Evolutionary conservation across 2,888 invertebrate genomes (phyloP), one percentile per base, ranked within the genome.

Genomic region (Ichneumon xanthorius): DNA sequence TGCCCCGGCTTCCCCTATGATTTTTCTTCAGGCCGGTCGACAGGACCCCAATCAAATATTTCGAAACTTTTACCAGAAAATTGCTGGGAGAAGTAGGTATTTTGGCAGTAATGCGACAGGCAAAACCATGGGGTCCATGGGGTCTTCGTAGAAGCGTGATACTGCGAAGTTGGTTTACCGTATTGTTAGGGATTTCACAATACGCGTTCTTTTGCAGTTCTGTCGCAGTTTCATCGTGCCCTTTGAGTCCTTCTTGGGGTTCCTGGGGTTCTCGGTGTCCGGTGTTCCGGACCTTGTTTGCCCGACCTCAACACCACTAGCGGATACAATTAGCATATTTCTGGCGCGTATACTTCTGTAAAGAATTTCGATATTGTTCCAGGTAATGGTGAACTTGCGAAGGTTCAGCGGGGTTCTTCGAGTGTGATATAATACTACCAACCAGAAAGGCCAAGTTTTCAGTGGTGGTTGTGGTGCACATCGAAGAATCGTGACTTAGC

Each of bases 401-500:
- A 61, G 58, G 70, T 70, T 70, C 37, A 61, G 26, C 71, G 5
- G 30, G 48, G 61, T 50, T 50, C 30, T 22, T n/a, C 72, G 65
- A 77, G 53, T 55, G 48, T 72, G 45, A 30, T 79, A 58, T 79
- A 63, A 33, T 19, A 37, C 40, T 33, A 50, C 40, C 26, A 37
- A 70, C 30, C 65, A 53, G 68, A 22, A 45, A 16, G 45, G 65
- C 61, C 37, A 68, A 72, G 83, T 70, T 71, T 53, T 22, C 45
- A 70, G 75, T 68, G 61, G 68, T 82, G 82, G 79, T 78, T 80
- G 58, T 50, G 75, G 70, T 84, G 88, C 78, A 55, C 84, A 88
- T 78, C 87, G 86, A 50, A 86, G 89, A 84, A 80, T 92, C 92
- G 92, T 92, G 92, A 92, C 92, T 91, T 50, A 85, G 88, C 90